A percentile compares a stretch with the other conserved stretches of the same genome.
Evolutionary conservation across 2,113 vertebrate species (phyloP).

Genomic region (Anser cygnoides): DNA sequence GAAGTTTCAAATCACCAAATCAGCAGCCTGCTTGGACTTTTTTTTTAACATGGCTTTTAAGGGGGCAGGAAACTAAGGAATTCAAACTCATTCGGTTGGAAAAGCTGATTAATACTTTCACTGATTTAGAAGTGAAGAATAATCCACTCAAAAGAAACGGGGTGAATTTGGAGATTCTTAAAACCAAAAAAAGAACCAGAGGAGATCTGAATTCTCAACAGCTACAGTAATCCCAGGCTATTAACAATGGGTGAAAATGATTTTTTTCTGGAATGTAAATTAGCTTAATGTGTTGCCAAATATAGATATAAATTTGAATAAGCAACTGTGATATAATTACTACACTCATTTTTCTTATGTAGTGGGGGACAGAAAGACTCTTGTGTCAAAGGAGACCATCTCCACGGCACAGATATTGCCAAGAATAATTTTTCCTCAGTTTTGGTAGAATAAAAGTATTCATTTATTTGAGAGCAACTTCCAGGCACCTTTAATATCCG

Average conservation of each 20-base stretch:
- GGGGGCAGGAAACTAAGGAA: neutral
- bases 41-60: conserved; percentile 29
- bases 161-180: neutral
- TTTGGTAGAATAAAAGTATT: neutral
- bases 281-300: conserved; percentile 17
- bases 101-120: conserved; percentile 45
- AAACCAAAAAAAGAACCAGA: neutral
- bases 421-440: neutral
- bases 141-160: conserved; percentile 10
- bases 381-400: neutral
- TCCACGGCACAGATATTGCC: neutral
- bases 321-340: conserved; percentile 9
- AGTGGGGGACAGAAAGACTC: neutral
- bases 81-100: conserved; percentile 1
- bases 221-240: neutral
- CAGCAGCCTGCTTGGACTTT: neutral
- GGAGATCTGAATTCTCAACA: neutral
- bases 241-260: conserved; percentile 5
- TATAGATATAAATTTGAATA: conserved; percentile 41
- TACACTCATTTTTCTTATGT: conserved; percentile 8
- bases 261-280: conserved; percentile 28
- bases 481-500: neutral
- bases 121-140: conserved; percentile 23
- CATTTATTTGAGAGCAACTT: neutral
- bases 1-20: neutral